Evolutionary conservation across 2,113 vertebrate genomes (phyloP), one percentile per base, ranked within the genome.

Genomic region (Ondatra zibethicus): DNA sequence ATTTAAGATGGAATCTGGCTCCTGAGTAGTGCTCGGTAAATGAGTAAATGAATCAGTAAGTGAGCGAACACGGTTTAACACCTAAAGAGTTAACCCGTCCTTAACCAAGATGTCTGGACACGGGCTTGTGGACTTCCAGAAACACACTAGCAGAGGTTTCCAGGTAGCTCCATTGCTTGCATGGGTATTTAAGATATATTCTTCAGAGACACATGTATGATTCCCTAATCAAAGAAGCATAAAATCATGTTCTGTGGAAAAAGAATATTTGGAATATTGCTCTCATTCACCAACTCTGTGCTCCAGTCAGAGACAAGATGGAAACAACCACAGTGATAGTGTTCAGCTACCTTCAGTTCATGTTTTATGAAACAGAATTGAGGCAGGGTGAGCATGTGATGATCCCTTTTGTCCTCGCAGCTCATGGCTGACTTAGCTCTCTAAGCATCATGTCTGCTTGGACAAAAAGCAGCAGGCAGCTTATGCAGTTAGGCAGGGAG

Each of bases 401-500:
- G 65, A 92, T 27, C 36, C 16, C 21, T 50, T 50, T 81, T 65
- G 87, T 87, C 66, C 76, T 75, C 61, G 52, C 66, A 58, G 63
- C 21, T 14, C 70, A 16, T 2, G 11, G 23, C 72, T 88, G 33
- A 61, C 31, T 52, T 39, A 55, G 1, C 90, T 50, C 39, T 27
- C 75, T 36, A 91, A 82, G 88, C 61, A 2, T 36, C 58, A 9
- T 10, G 7, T 66, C 7, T 31, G n/a, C 47, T 94, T 78, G 21
- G 61, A 94, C 92, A 93, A 88, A 93, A 96, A 97, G 65, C 10
- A 0, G 81, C 68, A 55, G 75, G 33, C 66, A 70, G 86, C 61
- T 96, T 93, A 91, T 66, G 77, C 77, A 95, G 95, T 80, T 52
- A 93, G 77, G 85, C 75, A 45, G 33, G 88, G n/a, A 70, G 0